Evolutionary conservation across 2,888 invertebrate genomes (phyloP), one percentile per base, ranked within the genome.

Genomic region (Petrolisthes manimaculis): DNA sequence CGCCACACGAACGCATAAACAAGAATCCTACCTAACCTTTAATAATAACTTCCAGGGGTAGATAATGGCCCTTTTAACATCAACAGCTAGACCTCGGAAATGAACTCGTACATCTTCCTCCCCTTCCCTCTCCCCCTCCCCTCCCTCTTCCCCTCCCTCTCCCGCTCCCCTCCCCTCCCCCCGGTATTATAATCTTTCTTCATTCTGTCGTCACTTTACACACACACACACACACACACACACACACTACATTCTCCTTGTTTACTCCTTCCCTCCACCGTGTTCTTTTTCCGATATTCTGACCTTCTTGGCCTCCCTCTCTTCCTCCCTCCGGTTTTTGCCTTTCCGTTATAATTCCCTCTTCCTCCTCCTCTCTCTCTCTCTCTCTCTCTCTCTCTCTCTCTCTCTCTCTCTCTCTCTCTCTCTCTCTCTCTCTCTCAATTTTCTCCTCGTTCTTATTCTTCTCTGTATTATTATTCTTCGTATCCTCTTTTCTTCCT

Each of bases 351-450:
- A 61, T 61, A 8, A n/a, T 3, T 80, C 54, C 37, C 82, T 8
- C 37, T 82, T 67, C 24, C 21, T 56, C 56, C 24, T 14, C 24
- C 56, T 21, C 24, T 6, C 55, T 74, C 75, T 21, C 55, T 12
- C 54, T 14, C 24, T 8, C 83, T 54, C 9, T 21, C 56, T 74
- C 12, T 54, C 75, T 83, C 55, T 75, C 55, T 53, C 12, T n/a
- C 14, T 67, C 14, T 77, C 24, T 84, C 18, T 0, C 53, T 69
- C 82, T 37, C 6, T 75, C 56, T 84, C 37, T 56, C 75, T 21
- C 14, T 80, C 55, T 55, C 21, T 80, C 55, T 53, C 3, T 85
- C 85, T 69, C 79, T 67, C 67, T 78, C 71, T n/a, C 71, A 21
- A 4, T 71, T 8, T 21, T n/a, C 83, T 83, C 74, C 83, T 74